Evolutionary conservation across 2,113 vertebrate species (phyloP).

Genomic region (Rattus rattus): DNA sequence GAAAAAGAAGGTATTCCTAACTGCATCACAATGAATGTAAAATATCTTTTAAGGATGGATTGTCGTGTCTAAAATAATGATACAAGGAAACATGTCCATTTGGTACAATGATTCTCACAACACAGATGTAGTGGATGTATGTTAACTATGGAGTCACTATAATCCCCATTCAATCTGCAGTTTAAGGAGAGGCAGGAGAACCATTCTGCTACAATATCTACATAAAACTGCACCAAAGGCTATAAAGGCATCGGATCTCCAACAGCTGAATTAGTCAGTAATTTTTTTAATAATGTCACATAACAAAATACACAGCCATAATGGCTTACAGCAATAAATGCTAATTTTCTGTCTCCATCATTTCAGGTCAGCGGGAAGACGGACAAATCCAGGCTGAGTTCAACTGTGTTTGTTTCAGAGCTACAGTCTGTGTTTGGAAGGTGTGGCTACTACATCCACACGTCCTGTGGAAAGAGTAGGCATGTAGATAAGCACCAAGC

Average conservation of each 20-base stretch:
- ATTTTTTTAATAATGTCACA: slow-evolving; percentile 28
- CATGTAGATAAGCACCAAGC: background rate
- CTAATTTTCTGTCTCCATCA: background rate
- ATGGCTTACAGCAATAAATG: background rate
- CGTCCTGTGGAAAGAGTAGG: background rate
- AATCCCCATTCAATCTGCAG: background rate
- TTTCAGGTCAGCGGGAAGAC: background rate
- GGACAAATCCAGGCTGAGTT: background rate
- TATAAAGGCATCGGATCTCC: background rate
- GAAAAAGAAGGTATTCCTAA: background rate
- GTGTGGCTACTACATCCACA: background rate
- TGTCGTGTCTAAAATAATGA: background rate
- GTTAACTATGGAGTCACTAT: background rate
- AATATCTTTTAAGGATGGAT: background rate
- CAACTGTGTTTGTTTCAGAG: background rate
- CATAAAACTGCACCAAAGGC: background rate
- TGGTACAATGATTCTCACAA: background rate
- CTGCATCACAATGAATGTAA: background rate
- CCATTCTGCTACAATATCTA: background rate
- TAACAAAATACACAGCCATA: slow-evolving; percentile 13
- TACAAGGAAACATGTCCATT: background rate
- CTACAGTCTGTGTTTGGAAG: background rate
- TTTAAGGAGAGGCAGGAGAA: background rate
- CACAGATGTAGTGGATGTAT: background rate
- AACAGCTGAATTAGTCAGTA: background rate